Percentiles rank a stretch among this genome's conserved stretches.
Conservation (phyloP, 2,888 invertebrate species). For the Calliscelio sp. region DNA sequence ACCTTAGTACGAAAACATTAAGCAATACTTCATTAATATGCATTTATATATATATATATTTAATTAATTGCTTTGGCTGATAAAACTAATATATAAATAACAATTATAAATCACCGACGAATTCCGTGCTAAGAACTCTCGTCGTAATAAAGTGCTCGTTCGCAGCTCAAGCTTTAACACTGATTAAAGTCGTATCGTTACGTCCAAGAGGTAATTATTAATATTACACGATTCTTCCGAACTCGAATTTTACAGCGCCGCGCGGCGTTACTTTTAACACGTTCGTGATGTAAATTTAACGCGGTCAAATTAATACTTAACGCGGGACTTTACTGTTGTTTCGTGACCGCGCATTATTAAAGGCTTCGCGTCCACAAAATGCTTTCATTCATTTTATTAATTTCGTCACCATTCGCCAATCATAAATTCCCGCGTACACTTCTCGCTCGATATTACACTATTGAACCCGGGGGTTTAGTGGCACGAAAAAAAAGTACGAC, state of each 20-base stretch:
- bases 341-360: conserved; percentile 60
- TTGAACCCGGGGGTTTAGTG: no score
- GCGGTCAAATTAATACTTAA: conserved; percentile 51
- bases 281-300: conserved; percentile 50
- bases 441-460: no score
- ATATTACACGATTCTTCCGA: conserved; percentile 38
- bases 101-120: conserved; percentile 37
- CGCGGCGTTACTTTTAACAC: conserved; percentile 45
- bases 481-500: neutral
- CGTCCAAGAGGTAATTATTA: conserved; percentile 40
- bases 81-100: conserved; percentile 46
- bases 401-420: neutral
- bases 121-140: conserved; percentile 35
- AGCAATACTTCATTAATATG: neutral
- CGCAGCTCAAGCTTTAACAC: conserved; percentile 30
- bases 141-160: conserved; percentile 40
- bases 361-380: conserved; percentile 29
- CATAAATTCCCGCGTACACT: no score
- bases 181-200: conserved; percentile 46
- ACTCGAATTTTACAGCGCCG: conserved; percentile 25
- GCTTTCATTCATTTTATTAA: conserved; percentile 30
- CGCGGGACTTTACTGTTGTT: conserved; percentile 52
- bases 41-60: neutral
- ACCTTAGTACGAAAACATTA: neutral
- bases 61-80: neutral